Percentiles rank a stretch among this genome's conserved stretches.
Evolutionary conservation across 2,888 invertebrate genomes (phyloP).

Genomic region (Homarus gammarus): DNA sequence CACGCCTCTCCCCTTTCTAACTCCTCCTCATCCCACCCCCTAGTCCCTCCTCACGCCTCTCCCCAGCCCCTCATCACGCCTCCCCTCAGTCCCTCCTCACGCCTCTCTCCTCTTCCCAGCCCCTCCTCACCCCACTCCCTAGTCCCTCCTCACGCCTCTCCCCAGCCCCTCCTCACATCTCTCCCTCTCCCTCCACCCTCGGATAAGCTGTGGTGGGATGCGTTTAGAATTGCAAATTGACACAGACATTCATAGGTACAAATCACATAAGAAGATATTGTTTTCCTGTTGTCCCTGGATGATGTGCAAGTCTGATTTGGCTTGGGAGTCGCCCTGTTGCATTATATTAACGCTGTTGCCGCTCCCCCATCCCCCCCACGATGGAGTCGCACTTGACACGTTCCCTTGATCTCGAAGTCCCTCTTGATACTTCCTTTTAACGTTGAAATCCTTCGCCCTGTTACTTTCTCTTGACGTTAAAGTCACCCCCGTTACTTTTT

Average conservation of each 20-base stretch:
- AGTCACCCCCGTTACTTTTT: no score
- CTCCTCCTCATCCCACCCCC: not conserved
- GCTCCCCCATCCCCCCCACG: no score
- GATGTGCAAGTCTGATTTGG: no score
- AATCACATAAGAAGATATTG: not conserved
- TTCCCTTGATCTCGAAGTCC: no score
- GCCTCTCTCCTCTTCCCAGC: not conserved
- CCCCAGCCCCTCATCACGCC: not conserved
- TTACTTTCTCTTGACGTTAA: no score
- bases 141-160: not conserved
- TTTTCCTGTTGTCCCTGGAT: not conserved
- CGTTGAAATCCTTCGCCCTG: no score
- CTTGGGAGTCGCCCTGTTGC: no score
- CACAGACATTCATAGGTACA: not conserved
- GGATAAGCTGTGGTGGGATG: not conserved
- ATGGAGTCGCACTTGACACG: no score
- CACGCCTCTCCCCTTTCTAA: not conserved
- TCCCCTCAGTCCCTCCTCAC: not conserved
- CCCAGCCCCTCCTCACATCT: not conserved
- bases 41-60: not conserved
- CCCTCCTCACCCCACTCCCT: not conserved
- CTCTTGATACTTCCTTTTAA: no score
- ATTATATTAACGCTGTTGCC: no score
- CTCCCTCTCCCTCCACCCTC: not conserved
- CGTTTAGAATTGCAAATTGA: not conserved